Evolutionary conservation across 2,888 invertebrate genomes (phyloP).

Genomic region (Platynereis dumerilii): DNA sequence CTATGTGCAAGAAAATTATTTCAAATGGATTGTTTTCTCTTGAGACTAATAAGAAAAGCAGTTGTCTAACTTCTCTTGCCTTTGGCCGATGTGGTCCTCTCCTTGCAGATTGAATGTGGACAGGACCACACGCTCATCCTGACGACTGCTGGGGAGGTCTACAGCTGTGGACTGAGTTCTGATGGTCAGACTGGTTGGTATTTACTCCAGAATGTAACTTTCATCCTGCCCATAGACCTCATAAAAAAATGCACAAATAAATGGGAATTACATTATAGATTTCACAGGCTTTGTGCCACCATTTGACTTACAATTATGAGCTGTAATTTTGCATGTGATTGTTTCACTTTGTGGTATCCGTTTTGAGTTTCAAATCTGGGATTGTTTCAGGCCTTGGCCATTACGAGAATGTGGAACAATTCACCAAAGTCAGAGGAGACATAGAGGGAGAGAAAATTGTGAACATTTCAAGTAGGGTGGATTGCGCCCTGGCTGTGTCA

Average conservation of each 20-base stretch:
- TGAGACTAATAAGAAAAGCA: too few relatives aligned
- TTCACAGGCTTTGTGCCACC: too few relatives aligned
- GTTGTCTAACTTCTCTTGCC: too few relatives aligned
- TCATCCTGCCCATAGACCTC: too few relatives aligned
- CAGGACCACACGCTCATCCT: slow-evolving; percentile 90
- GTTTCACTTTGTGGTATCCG: too few relatives aligned
- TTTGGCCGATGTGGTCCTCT: too few relatives aligned
- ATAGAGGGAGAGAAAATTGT: slow-evolving; percentile 81
- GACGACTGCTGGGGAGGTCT: slow-evolving; percentile 81
- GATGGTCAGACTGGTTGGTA: slow-evolving; percentile 85
- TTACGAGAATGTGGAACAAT: slow-evolving; percentile 49
- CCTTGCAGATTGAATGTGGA: slow-evolving; percentile 79
- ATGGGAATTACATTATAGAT: not conserved
- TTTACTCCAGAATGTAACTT: not conserved
- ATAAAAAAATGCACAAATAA: not conserved
- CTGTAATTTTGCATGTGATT: not conserved
- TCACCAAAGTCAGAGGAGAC: slow-evolving; percentile 75
- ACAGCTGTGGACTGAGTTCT: slow-evolving; percentile 89
- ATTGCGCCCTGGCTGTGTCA: slow-evolving; percentile 87
- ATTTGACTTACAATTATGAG: not conserved
- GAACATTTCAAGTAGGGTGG: slow-evolving; percentile 80
- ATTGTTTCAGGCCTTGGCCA: slow-evolving; percentile 55
- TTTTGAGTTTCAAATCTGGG: too few relatives aligned
- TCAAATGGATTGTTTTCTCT: too few relatives aligned
- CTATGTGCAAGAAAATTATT: too few relatives aligned